Evolutionary conservation across 2,113 vertebrate species (phyloP), one percentile per base, ranked within the genome.

Genomic region (Osmerus mordax): DNA sequence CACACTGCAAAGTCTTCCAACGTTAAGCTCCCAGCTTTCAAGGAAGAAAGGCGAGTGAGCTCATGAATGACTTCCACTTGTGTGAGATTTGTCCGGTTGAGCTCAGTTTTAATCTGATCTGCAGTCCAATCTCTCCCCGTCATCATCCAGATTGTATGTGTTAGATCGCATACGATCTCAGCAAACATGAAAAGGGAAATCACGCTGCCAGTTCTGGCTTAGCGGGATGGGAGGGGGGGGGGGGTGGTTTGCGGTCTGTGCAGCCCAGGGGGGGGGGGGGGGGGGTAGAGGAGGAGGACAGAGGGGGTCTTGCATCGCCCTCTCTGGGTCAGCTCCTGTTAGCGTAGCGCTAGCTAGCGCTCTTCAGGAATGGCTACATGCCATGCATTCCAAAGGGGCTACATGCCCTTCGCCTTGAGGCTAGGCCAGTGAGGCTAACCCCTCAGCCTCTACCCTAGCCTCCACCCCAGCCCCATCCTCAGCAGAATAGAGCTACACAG

Each of bases 301-400:
- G 23, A 59, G 13, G 15, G 23, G 25, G 59, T 25, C 72, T 21
- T 23, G 54, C 8, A 28, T 53, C 15, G 18, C 13, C 14, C 9
- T 54, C 66, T n/a, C 77, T 75, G 73, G 62, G 8, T 51, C 73
- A 59, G 21, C 36, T 60, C 75, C 71, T 70, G 72, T 77, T 72
- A 65, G 68, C 81, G 71, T 65, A 69, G 41, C 62, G 36, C 36
- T 41, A 41, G 7, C 36, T 41, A 41, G 36, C 19, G 73, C 81
- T 80, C 76, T 86, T 84, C 83, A 86, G 81, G 83, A 85, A 89
- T 72, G 76, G 74, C 74, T 21, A 67, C 82, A 87, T 87, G 80
- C 83, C 84, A 75, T 32, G 13, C 81, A 87, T 89, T 86, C 84
- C 87, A 73, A 72, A 66, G 73, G 65, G 80, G 69, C 54, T 72